Evolutionary conservation across 2,888 invertebrate species (phyloP), one percentile per base, ranked within the genome.

Genomic region (Saturnia pavonia): DNA sequence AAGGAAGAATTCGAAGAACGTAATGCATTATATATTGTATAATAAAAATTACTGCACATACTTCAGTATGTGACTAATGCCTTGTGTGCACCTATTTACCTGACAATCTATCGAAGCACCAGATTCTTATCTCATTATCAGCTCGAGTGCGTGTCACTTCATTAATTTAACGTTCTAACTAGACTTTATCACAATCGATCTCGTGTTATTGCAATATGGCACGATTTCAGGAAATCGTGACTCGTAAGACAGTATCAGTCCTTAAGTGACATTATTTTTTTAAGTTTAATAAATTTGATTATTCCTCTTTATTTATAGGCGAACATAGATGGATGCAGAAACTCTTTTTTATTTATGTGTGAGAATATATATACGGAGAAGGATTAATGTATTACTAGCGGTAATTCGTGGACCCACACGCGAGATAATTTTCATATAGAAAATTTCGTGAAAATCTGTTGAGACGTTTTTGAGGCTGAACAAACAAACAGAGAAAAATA

Each of bases 171-270:
- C 34, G 16, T 40, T 40, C n/a, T 65, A 4, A 65, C 16, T 65
- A 65, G n/a, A n/a, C 40, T 65, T 65, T 65, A 65, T 65, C 40
- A 65, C 65, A 68, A 71, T 60, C 57, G 25, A 60, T 60, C 57
- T 25, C 57, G 57, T 60, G 27, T 60, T 60, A 27, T 60, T 60
- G 25, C 57, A 60, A 60, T 6, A 27, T 27, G 27, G 57, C 57
- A 60, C 57, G 54, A 22, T 54, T 54, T 8, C 54, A 22, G 54
- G 1, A 54, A 54, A 54, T 54, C 22, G n/a, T n/a, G n/a, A n/a
- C n/a, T n/a, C n/a, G 11, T 54, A 54, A 11, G 7, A 54, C n/a
- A 2, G 9, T 7, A 51, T 51, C 51, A 8, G 51, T 51, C 6
- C n/a, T 51, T 51, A 3, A 51, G 19, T 48, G 2, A 48, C n/a